Conservation (phyloP, 2,888 invertebrate species). For the Gryllus longicercus region DNA sequence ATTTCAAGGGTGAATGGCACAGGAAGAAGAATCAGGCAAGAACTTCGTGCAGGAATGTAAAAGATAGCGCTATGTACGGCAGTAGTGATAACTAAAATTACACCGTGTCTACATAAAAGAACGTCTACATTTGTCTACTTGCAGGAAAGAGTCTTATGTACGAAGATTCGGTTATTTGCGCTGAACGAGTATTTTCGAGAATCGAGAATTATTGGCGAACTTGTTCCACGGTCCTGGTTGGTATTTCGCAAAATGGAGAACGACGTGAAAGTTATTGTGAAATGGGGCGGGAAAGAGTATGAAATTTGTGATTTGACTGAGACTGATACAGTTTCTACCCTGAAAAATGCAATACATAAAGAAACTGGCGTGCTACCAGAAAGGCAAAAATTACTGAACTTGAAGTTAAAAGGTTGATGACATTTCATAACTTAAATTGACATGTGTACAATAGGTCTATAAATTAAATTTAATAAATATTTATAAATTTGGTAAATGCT, state of each 20-base stretch:
- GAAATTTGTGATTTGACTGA: conserved; percentile 70
- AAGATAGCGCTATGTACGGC: no score
- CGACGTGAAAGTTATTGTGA: conserved; percentile 64
- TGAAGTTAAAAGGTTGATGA: conserved; percentile 80
- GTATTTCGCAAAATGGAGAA: conserved; percentile 33
- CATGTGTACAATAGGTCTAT: neutral
- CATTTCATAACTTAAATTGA: neutral
- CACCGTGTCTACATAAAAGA: no score
- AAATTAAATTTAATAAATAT: conserved; percentile 18
- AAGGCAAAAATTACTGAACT: conserved; percentile 87
- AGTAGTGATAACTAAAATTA: no score
- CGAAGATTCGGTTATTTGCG: no score
- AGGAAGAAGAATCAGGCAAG: no score
- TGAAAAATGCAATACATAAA: conserved; percentile 81
- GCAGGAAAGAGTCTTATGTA: no score
- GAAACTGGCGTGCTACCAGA: conserved; percentile 89
- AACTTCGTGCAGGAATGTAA: no score
- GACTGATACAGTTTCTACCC: conserved; percentile 69
- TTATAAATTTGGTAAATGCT: conserved; percentile 19
- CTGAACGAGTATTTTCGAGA: no score
- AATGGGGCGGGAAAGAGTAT: conserved; percentile 92
- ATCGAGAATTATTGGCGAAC: neutral
- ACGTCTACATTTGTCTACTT: no score
- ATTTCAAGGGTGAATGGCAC: no score
- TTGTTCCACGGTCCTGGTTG: neutral